These are phyloP conservation scores for Zingel zingel DNA, from an alignment of 2,113 vertebrate genomes.

Conservation along the genomic window DNA sequence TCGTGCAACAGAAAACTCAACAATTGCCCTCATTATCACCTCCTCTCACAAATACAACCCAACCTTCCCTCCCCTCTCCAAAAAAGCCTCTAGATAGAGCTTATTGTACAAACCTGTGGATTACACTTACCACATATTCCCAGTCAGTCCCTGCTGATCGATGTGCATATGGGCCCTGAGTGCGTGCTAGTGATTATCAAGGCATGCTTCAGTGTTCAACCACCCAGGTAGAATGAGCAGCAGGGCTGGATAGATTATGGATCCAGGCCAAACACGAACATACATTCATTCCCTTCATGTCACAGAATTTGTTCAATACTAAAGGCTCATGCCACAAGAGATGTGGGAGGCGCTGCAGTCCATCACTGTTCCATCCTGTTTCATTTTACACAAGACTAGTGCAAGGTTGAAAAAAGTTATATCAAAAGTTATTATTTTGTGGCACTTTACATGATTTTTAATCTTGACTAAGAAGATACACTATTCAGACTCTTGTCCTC, in stretches of 20 bases:
- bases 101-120: background rate
- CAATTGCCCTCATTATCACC: background rate
- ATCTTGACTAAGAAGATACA: background rate
- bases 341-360: background rate
- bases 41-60: background rate
- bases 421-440: background rate
- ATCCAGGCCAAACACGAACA: slow-evolving; percentile 26
- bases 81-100: background rate
- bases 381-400: background rate
- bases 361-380: background rate
- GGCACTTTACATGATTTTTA: background rate
- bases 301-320: slow-evolving; percentile 18
- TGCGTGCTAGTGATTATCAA: slow-evolving; percentile 33
- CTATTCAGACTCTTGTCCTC: background rate
- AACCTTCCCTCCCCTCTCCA: background rate
- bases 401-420: background rate
- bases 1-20: too few species aligned
- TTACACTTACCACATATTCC: slow-evolving; percentile 12
- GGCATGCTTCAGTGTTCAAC: slow-evolving; percentile 15
- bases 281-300: slow-evolving; percentile 5
- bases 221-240: slow-evolving; percentile 17
- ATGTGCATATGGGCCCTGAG: slow-evolving; percentile 10
- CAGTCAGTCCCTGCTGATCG: slow-evolving; percentile 25
- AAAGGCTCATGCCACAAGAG: slow-evolving; percentile 10
- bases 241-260: slow-evolving; percentile 14